Evolutionary conservation across 2,797 vertebrate genomes (phyloP).

Genomic region (Mallotus villosus): DNA sequence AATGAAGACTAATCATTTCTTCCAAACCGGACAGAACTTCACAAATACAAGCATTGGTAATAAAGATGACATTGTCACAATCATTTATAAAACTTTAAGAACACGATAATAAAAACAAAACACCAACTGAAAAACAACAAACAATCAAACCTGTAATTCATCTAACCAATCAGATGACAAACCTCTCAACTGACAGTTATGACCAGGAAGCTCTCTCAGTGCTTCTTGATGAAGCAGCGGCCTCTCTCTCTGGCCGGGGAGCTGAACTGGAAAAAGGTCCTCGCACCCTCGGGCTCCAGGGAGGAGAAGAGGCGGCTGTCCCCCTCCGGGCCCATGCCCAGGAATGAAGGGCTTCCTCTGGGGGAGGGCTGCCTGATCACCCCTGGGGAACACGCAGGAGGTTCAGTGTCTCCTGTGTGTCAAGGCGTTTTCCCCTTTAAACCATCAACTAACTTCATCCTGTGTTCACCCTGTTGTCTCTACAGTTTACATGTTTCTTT

Average conservation of each 20-base stretch:
- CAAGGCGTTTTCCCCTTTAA: constrained; percentile 41
- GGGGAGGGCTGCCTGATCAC: constrained; percentile 51
- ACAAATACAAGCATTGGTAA: not conserved
- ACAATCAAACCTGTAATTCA: not conserved
- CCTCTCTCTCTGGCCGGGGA: constrained; percentile 59
- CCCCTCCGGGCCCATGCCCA: constrained; percentile 37
- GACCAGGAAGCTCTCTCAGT: constrained; percentile 38
- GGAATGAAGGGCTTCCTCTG: constrained; percentile 60
- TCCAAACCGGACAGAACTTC: not conserved
- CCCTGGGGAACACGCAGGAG: constrained; percentile 52
- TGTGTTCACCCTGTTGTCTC: constrained; percentile 23
- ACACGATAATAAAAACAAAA: not conserved
- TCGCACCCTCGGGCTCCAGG: constrained; percentile 60
- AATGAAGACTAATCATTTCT: not conserved
- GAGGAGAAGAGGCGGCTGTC: constrained; percentile 66
- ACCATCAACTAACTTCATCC: constrained; percentile 44
- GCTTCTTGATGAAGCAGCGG: constrained; percentile 46
- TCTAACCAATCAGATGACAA: not conserved
- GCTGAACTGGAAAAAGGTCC: constrained; percentile 73
- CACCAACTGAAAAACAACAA: not conserved
- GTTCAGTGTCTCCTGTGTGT: constrained; percentile 38
- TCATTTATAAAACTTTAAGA: not conserved
- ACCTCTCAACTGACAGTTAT: too few relatives aligned
- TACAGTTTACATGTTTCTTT: constrained; percentile 11
- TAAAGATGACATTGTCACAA: not conserved